Percentiles rank a stretch among this genome's conserved stretches.
Evolutionary conservation across 2,113 vertebrate species (phyloP).

Genomic region (Eleginops maclovinus): DNA sequence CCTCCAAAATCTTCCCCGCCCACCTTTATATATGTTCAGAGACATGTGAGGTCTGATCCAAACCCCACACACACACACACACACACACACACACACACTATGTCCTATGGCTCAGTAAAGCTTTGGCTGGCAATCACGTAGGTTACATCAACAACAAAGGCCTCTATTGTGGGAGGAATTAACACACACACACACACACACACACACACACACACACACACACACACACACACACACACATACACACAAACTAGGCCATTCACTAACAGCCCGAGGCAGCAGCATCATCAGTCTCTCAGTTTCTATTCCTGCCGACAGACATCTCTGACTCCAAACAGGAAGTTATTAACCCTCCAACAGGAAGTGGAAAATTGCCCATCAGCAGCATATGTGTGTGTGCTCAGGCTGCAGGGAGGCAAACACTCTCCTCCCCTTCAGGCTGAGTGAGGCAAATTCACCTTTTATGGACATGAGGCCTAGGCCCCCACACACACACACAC

Average conservation of each 20-base stretch:
- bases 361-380: not conserved
- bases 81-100: slow-evolving; percentile 41
- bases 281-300: not conserved
- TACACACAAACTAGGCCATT: slow-evolving; percentile 35
- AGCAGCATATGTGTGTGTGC: no score
- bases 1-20: no score
- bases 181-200: slow-evolving; percentile 27
- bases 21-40: no score
- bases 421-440: no score
- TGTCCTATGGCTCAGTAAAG: slow-evolving; percentile 46
- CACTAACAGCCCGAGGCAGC: slow-evolving; percentile 20
- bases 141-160: slow-evolving; percentile 66
- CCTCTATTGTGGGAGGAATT: slow-evolving; percentile 56
- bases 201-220: slow-evolving; percentile 17
- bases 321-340: not conserved
- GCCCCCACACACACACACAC: no score
- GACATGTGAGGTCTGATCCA: no score
- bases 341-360: no score
- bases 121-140: slow-evolving; percentile 35
- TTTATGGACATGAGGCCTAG: no score
- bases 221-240: no score
- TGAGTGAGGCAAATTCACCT: no score
- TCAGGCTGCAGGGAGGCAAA: no score
- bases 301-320: not conserved
- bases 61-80: slow-evolving; percentile 21